Percentiles rank a stretch among this genome's conserved stretches.
Conservation (phyloP, 2,113 vertebrate genomes). For the Bos javanicus region DNA sequence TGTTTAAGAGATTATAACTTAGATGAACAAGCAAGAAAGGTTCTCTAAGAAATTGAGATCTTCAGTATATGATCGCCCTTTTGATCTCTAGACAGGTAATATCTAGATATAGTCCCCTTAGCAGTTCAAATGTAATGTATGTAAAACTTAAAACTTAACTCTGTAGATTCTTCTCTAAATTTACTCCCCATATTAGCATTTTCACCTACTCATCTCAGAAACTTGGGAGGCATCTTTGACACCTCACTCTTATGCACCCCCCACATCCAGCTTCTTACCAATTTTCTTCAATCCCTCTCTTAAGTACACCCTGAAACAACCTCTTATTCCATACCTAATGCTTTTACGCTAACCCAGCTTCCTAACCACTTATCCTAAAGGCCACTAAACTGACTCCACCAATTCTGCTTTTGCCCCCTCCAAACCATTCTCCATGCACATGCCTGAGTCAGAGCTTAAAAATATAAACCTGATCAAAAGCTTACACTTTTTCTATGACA, state of each 20-base stretch:
- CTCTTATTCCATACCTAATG: neutral
- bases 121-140: neutral
- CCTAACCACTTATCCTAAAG: neutral
- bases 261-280: neutral
- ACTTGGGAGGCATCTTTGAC: neutral
- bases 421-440: neutral
- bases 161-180: neutral
- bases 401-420: neutral
- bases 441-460: neutral
- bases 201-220: neutral
- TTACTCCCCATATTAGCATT: neutral
- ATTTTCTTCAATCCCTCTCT: neutral
- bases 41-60: neutral
- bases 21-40: neutral
- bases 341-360: neutral
- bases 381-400: neutral
- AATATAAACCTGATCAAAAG: neutral
- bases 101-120: neutral
- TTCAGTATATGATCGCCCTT: neutral
- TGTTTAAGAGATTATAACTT: neutral
- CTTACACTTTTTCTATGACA: neutral
- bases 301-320: neutral
- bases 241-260: neutral
- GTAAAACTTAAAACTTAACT: neutral
- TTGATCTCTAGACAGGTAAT: neutral